These are phyloP conservation scores for Phymastichus coffea DNA, from an alignment of 1,140 invertebrate genomes.

Conservation along the genomic window DNA sequence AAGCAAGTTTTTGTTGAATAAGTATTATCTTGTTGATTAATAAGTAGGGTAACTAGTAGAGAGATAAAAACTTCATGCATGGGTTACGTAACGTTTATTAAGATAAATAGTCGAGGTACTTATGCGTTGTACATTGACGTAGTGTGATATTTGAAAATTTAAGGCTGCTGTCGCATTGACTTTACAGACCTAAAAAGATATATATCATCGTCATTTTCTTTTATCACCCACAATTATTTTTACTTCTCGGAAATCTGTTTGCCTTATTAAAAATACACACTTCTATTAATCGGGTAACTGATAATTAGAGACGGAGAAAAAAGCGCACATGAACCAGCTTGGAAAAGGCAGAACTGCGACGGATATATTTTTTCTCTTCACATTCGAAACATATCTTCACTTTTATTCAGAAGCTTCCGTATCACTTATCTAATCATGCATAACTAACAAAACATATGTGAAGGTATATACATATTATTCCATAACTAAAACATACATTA, in stretches of 20 bases:
- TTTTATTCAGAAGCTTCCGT: background rate
- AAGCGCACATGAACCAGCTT: conserved; percentile 12
- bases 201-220: conserved; percentile 4
- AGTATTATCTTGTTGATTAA: too few species aligned
- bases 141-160: conserved; percentile 21
- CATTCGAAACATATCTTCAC: background rate
- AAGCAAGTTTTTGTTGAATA: too few species aligned
- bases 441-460: conserved; percentile 32
- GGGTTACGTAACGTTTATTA: conserved; percentile 29
- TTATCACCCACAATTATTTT: background rate
- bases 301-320: conserved; percentile 17
- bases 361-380: conserved; percentile 11
- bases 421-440: conserved; percentile 36
- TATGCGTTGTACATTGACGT: conserved; percentile 27
- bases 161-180: conserved; percentile 25
- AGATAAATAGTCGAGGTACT: conserved; percentile 29
- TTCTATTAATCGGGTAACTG: conserved; percentile 18
- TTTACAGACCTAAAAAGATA: conserved; percentile 17
- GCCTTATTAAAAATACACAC: conserved; percentile 24
- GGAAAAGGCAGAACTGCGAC: conserved; percentile 16
- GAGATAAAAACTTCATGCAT: background rate
- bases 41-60: too few species aligned
- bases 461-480: conserved; percentile 23
- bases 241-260: conserved; percentile 3
- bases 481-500: conserved; percentile 32